These are phyloP conservation scores for Ciconia boyciana DNA, from an alignment of 2,113 vertebrate species.

Conservation along the genomic window DNA sequence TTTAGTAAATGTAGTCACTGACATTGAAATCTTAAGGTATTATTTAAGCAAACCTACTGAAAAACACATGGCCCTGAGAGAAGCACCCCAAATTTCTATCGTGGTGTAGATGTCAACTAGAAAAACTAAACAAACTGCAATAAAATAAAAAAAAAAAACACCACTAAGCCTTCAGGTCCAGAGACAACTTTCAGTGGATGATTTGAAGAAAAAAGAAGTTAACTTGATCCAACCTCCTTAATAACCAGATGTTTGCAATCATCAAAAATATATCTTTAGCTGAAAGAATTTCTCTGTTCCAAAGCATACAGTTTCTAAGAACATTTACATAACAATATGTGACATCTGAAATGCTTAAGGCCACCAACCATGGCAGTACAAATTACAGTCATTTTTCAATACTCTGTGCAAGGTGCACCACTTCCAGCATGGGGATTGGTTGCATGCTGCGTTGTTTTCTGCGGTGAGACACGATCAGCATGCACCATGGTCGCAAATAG, in stretches of 20 bases:
- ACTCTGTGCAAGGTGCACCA: constrained; percentile 72
- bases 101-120: not conserved
- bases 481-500: constrained; percentile 47
- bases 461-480: constrained; percentile 53
- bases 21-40: not conserved
- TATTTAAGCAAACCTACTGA: not conserved
- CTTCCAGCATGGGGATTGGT: constrained; percentile 57
- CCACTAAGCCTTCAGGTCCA: not conserved
- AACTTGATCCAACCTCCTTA: constrained; percentile 77
- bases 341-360: constrained; percentile 76
- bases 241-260: constrained; percentile 77
- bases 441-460: constrained; percentile 65
- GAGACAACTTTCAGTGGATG: not conserved
- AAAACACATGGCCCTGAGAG: not conserved
- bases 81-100: not conserved
- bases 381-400: constrained; percentile 83
- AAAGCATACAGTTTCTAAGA: constrained; percentile 66
- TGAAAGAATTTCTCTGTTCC: constrained; percentile 63
- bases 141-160: not conserved
- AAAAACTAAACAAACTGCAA: not conserved
- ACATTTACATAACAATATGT: constrained; percentile 82
- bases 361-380: constrained; percentile 79
- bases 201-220: not conserved
- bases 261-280: constrained; percentile 68
- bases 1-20: not conserved